These are phyloP conservation scores for Sphecodes monilicornis DNA, from an alignment of 2,888 invertebrate species.

Conservation along the genomic window DNA sequence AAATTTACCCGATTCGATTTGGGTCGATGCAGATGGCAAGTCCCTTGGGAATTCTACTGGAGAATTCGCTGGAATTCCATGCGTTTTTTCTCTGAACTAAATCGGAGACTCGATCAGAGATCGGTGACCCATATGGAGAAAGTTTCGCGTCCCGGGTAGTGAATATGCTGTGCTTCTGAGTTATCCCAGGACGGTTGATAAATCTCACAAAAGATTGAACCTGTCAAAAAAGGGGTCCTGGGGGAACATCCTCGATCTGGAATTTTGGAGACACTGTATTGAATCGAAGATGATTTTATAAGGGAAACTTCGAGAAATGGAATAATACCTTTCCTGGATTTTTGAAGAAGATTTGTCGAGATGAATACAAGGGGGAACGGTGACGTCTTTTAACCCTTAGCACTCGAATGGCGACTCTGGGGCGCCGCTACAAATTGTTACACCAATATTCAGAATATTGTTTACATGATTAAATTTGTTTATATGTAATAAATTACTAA, in stretches of 20 bases:
- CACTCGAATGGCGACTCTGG: too few species aligned
- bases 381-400: too few species aligned
- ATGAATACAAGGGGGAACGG: background rate
- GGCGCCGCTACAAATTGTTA: too few species aligned
- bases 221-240: background rate
- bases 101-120: background rate
- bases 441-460: too few species aligned
- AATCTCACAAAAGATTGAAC: background rate
- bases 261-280: background rate
- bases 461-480: too few species aligned
- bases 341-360: background rate
- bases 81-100: background rate
- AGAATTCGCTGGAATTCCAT: background rate
- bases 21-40: background rate
- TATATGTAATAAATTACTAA: too few species aligned
- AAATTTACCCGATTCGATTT: constrained; percentile 28
- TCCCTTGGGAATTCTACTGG: background rate
- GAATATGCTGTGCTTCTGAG: background rate
- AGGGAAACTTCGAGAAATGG: background rate
- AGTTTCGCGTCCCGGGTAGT: background rate
- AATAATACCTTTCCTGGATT: background rate
- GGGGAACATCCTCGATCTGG: background rate
- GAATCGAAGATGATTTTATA: background rate
- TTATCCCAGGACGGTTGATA: background rate
- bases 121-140: constrained; percentile 4